A percentile compares a stretch with the other conserved stretches of the same genome.
Conservation (phyloP, 2,113 vertebrate species). For the Silurus asotus region DNA sequence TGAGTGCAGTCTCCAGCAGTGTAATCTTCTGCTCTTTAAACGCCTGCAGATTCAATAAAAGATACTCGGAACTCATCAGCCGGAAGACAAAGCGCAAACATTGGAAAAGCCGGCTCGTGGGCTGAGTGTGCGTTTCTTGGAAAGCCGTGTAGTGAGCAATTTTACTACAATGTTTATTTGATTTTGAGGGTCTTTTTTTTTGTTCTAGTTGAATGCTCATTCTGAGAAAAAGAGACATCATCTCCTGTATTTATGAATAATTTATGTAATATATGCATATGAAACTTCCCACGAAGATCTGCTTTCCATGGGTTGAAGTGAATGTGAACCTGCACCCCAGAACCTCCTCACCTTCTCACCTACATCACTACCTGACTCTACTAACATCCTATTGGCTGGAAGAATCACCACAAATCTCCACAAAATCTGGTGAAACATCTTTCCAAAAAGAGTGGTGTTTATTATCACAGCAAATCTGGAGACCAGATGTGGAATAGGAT, state of each 20-base stretch:
- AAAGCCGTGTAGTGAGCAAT: constrained; percentile 70
- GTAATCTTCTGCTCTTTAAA: constrained; percentile 59
- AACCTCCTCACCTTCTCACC: too few species aligned
- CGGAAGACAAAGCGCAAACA: constrained; percentile 63
- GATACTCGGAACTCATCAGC: constrained; percentile 63
- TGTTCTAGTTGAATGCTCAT: constrained; percentile 7
- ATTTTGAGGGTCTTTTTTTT: constrained; percentile 50
- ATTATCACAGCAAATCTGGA: too few species aligned
- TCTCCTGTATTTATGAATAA: background rate
- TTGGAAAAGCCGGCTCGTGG: constrained; percentile 66
- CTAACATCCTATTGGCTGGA: too few species aligned
- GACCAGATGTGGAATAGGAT: too few species aligned
- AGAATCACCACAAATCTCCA: too few species aligned
- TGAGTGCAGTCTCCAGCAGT: constrained; percentile 49
- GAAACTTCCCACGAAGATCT: too few species aligned
- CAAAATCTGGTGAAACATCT: too few species aligned
- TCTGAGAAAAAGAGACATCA: constrained; percentile 26
- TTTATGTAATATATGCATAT: too few species aligned
- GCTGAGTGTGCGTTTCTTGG: constrained; percentile 63
- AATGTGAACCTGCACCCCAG: too few species aligned
- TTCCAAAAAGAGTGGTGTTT: too few species aligned
- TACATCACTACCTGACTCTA: too few species aligned
- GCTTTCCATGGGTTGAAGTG: too few species aligned
- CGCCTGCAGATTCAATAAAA: constrained; percentile 69
- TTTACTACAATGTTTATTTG: constrained; percentile 59